phyloP scores from a whole-genome alignment of 2,797 vertebrate genomes.

The Potorous gilbertii region DNA sequence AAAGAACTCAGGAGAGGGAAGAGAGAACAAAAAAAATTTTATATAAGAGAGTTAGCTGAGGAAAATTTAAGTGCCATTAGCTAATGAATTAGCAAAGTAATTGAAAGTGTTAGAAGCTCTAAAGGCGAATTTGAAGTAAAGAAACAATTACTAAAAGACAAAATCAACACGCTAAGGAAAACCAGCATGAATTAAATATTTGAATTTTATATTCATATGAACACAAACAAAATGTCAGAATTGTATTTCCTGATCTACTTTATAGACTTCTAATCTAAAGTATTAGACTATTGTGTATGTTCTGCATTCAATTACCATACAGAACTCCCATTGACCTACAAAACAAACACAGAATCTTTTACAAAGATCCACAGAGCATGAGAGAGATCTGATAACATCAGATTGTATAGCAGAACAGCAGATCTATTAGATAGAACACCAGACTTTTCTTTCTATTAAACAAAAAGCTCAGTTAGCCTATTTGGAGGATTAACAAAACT shows the following conservation, averaged over 20 bases:
- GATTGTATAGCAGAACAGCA: neutral
- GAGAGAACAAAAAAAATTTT: neutral
- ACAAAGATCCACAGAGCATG: conserved; percentile 31
- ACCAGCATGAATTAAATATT: conserved; percentile 32
- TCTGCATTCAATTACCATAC: conserved; percentile 56
- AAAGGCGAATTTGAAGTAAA: neutral
- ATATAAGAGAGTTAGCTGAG: neutral
- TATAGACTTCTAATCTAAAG: neutral
- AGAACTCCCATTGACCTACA: conserved; percentile 58
- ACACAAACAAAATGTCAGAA: conserved; percentile 45
- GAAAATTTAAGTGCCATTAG: neutral
- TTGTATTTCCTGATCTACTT: conserved; percentile 1
- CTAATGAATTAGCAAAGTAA: neutral
- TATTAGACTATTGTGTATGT: neutral
- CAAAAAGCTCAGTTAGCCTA: neutral
- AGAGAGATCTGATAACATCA: neutral
- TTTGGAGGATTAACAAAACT: neutral
- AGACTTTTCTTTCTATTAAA: conserved; percentile 2
- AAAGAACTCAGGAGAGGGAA: neutral
- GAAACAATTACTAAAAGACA: neutral
- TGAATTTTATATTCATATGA: conserved; percentile 35
- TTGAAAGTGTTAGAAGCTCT: neutral
- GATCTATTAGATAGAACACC: neutral
- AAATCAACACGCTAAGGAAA: neutral
- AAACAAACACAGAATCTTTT: conserved; percentile 61